Conservation (phyloP, 2,113 vertebrate species). For the Polyodon spathula region DNA sequence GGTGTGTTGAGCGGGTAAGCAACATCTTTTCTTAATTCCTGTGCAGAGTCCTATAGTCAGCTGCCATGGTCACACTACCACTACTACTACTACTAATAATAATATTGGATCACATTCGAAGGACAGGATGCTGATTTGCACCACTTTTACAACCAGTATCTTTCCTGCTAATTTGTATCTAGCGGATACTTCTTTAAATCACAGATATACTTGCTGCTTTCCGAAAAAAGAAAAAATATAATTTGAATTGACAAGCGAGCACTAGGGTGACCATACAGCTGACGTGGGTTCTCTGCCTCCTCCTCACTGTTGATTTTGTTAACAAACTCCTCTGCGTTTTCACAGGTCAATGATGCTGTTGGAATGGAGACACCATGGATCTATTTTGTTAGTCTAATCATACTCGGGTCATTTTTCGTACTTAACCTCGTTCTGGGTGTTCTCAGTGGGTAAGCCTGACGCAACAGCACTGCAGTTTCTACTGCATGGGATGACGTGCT, state of each 20-base stretch:
- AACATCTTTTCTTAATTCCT: slow-evolving; percentile 63
- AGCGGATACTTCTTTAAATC: no score
- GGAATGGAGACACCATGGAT: slow-evolving; percentile 94
- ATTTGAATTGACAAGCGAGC: no score
- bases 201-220: no score
- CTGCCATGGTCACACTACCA: slow-evolving; percentile 33
- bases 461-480: slow-evolving; percentile 35
- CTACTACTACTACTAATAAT: no score
- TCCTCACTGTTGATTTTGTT: slow-evolving; percentile 53
- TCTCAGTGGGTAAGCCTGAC: slow-evolving; percentile 96
- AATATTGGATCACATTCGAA: no score
- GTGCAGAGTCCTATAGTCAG: slow-evolving; percentile 56
- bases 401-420: slow-evolving; percentile 98
- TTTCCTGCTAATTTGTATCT: no score
- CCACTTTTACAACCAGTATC: no score
- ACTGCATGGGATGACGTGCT: slow-evolving; percentile 44
- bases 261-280: slow-evolving; percentile 51
- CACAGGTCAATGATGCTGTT: no score
- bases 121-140: no score
- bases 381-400: slow-evolving; percentile 99
- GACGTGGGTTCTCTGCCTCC: slow-evolving; percentile 50
- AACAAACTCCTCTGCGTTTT: slow-evolving; percentile 69
- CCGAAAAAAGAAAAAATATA: no score
- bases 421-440: slow-evolving; percentile 99
- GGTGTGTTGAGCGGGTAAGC: slow-evolving; percentile 99